Percentiles rank a stretch among this genome's conserved stretches.
phyloP scores from a whole-genome alignment of 2,113 vertebrate species.

The zebrafish (Danio rerio) region DNA sequence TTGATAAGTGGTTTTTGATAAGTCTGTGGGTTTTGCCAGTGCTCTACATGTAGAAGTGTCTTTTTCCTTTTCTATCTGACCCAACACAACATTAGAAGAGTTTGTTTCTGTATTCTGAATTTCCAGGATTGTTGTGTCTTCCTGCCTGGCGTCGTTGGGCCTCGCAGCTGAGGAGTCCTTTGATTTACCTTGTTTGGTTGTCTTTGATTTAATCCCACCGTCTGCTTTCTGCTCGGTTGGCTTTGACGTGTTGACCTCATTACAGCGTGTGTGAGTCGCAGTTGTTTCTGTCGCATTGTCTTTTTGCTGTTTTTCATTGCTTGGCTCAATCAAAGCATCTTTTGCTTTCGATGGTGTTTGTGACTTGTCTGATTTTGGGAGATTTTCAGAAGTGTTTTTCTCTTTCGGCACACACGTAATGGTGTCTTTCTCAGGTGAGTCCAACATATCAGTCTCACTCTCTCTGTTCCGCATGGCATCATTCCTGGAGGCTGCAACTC shows the following conservation, averaged over 20 bases:
- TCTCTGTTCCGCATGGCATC: not conserved
- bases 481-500: not conserved
- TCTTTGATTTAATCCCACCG: not conserved
- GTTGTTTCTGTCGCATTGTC: not conserved
- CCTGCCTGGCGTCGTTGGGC: not conserved
- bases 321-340: not conserved
- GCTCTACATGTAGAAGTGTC: not conserved
- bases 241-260: not conserved
- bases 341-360: not conserved
- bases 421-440: conserved; percentile 14
- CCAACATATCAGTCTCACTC: not conserved
- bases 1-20: not conserved
- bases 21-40: not conserved
- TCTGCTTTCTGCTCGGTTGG: not conserved
- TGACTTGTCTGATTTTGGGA: not conserved
- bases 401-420: not conserved
- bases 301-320: not conserved
- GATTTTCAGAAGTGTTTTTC: not conserved
- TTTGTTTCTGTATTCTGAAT: not conserved
- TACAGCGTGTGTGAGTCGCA: not conserved
- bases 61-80: not conserved
- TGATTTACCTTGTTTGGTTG: not conserved
- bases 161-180: not conserved
- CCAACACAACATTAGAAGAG: not conserved
- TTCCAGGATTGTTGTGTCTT: not conserved